Conservation (phyloP, 2,888 invertebrate genomes). For the Rutpela maculata region DNA sequence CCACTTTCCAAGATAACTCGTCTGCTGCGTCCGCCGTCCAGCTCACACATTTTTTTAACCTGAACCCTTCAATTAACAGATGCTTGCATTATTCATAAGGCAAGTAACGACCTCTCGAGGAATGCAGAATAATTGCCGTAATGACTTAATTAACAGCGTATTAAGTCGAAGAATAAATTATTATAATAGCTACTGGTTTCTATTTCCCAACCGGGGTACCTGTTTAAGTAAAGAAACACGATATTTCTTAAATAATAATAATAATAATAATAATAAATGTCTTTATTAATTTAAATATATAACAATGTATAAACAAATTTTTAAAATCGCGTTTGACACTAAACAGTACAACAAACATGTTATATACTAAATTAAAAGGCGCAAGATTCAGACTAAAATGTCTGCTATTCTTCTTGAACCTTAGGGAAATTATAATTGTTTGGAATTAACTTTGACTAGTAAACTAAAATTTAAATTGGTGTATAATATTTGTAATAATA, state of each 20-base stretch:
- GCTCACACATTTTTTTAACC: neutral
- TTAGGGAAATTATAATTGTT: too few relatives aligned
- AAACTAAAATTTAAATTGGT: too few relatives aligned
- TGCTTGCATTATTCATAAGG: conserved; percentile 28
- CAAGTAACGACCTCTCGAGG: conserved; percentile 44
- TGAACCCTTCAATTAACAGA: conserved; percentile 14
- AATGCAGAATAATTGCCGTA: conserved; percentile 45
- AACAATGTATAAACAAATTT: too few relatives aligned
- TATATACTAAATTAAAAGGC: too few relatives aligned
- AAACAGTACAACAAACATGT: too few relatives aligned
- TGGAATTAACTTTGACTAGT: too few relatives aligned
- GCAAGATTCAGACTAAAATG: too few relatives aligned
- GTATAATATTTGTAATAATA: too few relatives aligned
- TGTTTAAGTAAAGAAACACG: conserved; percentile 15
- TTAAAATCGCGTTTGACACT: too few relatives aligned
- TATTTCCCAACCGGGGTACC: conserved; percentile 13
- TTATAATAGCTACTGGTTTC: conserved; percentile 41
- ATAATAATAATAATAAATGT: too few relatives aligned
- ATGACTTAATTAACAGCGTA: conserved; percentile 47
- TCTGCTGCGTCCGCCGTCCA: conserved; percentile 4
- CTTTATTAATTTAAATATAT: too few relatives aligned
- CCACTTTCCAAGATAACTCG: conserved; percentile 19
- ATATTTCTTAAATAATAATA: conserved; percentile 17
- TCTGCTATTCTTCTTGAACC: too few relatives aligned
- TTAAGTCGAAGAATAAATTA: conserved; percentile 43